Evolutionary conservation across 2,797 vertebrate genomes (phyloP), one percentile per base, ranked within the genome.

Genomic region (Tadarida brasiliensis): DNA sequence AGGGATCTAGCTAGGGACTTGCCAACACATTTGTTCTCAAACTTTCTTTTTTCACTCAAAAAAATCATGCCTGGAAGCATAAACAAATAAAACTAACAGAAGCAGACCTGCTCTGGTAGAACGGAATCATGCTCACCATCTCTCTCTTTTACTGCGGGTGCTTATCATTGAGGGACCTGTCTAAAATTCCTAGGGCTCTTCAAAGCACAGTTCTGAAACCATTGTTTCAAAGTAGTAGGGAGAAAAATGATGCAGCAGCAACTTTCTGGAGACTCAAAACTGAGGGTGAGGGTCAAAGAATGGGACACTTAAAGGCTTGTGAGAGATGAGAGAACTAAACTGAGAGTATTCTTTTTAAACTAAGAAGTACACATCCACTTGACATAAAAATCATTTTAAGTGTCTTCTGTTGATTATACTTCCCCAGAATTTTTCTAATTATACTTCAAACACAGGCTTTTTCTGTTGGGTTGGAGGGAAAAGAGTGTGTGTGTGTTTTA

Each of bases 61-160:
- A 74, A 57, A 15, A 70, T 61, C 26, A 73, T 94, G 30, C 61
- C 76, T 84, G 24, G 35, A 90, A 96, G 59, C 44, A 15, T 94
- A 91, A 96, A 85, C 49, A 96, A 87, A 70, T 70, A 77, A 71
- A 94, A 65, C 17, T 22, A n/a, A 77, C 7, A 15, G 20, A 78
- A 93, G 67, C 10, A 77, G 19, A 73, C 5, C n/a, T 86, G 11
- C 20, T 82, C 20, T 65, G 15, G n/a, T 54, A 10, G 11, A 71
- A 87, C 76, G 76, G 10, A 17, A n/a, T 68, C 59, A 35, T 67
- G 15, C 4, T 47, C 10, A 30, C 49, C 57, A 80, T 39, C 26
- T 76, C 73, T 88, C 51, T 61, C 11, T 51, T 80, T 57, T 57
- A 35, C 3, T 35, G 4, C 0, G 2, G 20, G 33, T 87, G 28